phyloP scores from a whole-genome alignment of 2,113 vertebrate species.

The Plecturocebus donacophilus region DNA sequence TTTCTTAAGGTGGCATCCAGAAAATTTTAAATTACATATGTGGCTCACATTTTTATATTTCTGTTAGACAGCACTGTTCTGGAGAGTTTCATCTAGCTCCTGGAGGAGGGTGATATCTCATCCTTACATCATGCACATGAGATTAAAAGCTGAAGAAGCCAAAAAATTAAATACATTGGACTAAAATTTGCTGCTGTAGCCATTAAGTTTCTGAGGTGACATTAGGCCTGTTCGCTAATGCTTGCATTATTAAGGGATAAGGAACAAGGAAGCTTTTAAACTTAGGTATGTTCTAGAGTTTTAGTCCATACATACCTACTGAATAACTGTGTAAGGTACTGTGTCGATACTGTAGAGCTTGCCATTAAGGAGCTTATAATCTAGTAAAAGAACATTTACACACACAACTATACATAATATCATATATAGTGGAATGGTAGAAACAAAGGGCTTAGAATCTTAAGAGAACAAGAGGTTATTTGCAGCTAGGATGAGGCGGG shows the following conservation, averaged over 20 bases:
- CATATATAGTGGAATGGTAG: slow-evolving; percentile 29
- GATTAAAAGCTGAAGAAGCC: background rate
- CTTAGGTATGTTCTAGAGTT: slow-evolving; percentile 12
- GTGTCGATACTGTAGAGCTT: background rate
- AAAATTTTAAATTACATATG: slow-evolving; percentile 19
- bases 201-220: background rate
- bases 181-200: background rate
- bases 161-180: background rate
- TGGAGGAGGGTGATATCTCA: background rate
- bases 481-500: background rate
- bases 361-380: slow-evolving; percentile 17
- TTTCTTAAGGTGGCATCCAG: slow-evolving; percentile 13
- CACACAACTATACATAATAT: background rate
- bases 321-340: background rate
- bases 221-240: background rate
- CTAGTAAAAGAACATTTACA: background rate
- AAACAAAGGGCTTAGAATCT: slow-evolving; percentile 40
- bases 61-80: slow-evolving; percentile 10
- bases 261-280: slow-evolving; percentile 22
- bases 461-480: slow-evolving; percentile 24
- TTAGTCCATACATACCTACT: background rate
- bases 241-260: slow-evolving; percentile 26
- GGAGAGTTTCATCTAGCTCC: slow-evolving; percentile 8
- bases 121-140: background rate
- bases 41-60: slow-evolving; percentile 44